Evolutionary conservation across 2,797 vertebrate genomes (phyloP).

Genomic region (Spea hammondii): DNA sequence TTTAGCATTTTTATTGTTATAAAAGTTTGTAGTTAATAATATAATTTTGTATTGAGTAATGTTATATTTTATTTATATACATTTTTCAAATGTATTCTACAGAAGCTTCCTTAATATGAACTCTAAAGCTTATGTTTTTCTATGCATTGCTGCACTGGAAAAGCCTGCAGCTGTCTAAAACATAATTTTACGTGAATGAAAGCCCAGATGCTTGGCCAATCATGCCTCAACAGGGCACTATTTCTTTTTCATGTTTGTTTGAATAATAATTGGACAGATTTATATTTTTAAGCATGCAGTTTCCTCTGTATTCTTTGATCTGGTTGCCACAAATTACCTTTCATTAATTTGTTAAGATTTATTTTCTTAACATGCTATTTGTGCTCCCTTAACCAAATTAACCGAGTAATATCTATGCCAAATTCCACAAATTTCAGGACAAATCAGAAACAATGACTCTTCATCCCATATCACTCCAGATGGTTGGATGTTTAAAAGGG

Average conservation of each 20-base stretch:
- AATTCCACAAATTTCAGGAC: conserved; percentile 66
- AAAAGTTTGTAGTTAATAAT: neutral
- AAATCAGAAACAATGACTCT: conserved; percentile 62
- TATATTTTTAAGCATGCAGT: conserved; percentile 61
- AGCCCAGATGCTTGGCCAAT: conserved; percentile 66
- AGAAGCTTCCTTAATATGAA: conserved; percentile 54
- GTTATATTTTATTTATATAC: conserved; percentile 57
- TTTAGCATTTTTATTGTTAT: neutral
- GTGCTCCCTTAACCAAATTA: conserved; percentile 58
- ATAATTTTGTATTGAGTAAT: conserved; percentile 34
- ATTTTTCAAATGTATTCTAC: conserved; percentile 57
- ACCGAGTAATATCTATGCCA: conserved; percentile 62
- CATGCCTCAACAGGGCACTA: conserved; percentile 57
- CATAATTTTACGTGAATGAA: conserved; percentile 74
- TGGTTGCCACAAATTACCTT: conserved; percentile 44
- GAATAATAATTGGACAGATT: conserved; percentile 68
- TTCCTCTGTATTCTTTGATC: conserved; percentile 36
- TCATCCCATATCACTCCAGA: conserved; percentile 68
- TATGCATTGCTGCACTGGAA: conserved; percentile 55
- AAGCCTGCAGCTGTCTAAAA: conserved; percentile 70
- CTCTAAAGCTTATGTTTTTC: conserved; percentile 62
- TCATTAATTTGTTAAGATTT: conserved; percentile 56
- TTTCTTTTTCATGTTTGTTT: conserved; percentile 66
- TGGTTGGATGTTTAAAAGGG: conserved; percentile 58
- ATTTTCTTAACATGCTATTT: conserved; percentile 55